phyloP scores from a whole-genome alignment of 1,140 invertebrate genomes.

The Pemphigus obesinymphae region DNA sequence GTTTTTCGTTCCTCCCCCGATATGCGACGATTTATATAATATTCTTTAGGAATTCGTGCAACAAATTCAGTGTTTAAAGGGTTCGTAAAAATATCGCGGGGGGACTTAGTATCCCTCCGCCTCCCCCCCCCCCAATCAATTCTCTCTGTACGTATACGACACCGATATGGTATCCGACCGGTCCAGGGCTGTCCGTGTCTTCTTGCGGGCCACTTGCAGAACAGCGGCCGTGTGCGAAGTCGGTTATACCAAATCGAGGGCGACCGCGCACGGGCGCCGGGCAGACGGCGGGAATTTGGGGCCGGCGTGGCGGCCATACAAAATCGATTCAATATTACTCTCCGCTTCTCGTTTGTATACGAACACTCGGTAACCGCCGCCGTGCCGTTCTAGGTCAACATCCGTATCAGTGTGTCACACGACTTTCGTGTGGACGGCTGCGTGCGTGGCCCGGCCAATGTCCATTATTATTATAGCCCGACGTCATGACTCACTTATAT shows the following conservation, averaged over 20 bases:
- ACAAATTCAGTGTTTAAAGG: no score
- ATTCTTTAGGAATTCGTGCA: no score
- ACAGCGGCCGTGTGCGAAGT: neutral
- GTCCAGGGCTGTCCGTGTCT: neutral
- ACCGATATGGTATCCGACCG: no score
- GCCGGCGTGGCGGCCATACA: slow-evolving; percentile 11
- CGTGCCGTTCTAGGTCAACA: slow-evolving; percentile 24
- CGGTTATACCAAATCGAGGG: neutral
- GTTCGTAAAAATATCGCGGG: no score
- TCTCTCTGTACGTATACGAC: no score
- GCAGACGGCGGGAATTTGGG: slow-evolving; percentile 2
- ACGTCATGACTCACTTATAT: neutral
- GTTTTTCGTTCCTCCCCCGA: no score
- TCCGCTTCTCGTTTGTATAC: slow-evolving; percentile 8
- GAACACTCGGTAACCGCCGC: neutral
- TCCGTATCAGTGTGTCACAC: slow-evolving; percentile 1
- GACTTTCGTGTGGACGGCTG: neutral
- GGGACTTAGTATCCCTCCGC: no score
- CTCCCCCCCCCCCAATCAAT: no score
- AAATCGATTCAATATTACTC: slow-evolving; percentile 35
- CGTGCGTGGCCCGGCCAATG: neutral
- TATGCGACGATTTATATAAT: no score
- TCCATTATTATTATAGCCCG: neutral
- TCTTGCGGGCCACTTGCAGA: neutral
- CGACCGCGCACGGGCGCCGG: slow-evolving; percentile 31